Base-by-base conservation (phyloP, 2,797 vertebrate species). In the Anisognathus igniventris region DNA sequence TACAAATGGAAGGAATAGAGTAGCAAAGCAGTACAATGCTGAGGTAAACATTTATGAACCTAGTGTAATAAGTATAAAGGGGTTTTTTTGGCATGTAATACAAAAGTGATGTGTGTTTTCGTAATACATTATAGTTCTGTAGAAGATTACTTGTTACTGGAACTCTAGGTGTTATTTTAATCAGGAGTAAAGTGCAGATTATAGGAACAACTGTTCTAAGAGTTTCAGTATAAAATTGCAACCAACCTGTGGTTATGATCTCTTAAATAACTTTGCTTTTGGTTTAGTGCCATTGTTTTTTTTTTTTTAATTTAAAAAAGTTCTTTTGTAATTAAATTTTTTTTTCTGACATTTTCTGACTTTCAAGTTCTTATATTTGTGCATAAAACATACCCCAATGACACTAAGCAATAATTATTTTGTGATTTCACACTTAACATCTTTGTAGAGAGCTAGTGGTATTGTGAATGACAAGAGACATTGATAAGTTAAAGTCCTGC, bases 271-370 rank as follows among this genome's bases (percentile, higher is more conserved):
- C 80, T 92, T 91, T 93, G 86, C 31, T 95, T 93, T 90, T 97
- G 94, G 94, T 96, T 97, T 97, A 89, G 97, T 98, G 98, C 97
- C 98, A 98, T 97, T 97, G 91, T 84, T 86, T 39, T 14, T 13
- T 39, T 60, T 60, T 98, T 98, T 97, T 97, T 96, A 94, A 96
- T 94, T 95, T 90, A 97, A 96, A 92, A 91, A 80, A 30, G 14
- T 88, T 95, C 77, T 98, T 98, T 97, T 98, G 54, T 97, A 98
- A 97, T 97, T 97, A 97, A 97, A 97, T 77, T 5, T 90, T 96
- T 96, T 95, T 97, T 98, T 97, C 96, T 94, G 96, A 96, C 88
- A 66, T 37, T 47, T 95, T 37, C 24, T 58, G 33, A 58, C 24
- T 88, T 93, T 96, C 88, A 77, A 89, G 86, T 97, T 78, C 87